Evolutionary conservation across 2,113 vertebrate species (phyloP).

Genomic region (Crotophaga sulcirostris): DNA sequence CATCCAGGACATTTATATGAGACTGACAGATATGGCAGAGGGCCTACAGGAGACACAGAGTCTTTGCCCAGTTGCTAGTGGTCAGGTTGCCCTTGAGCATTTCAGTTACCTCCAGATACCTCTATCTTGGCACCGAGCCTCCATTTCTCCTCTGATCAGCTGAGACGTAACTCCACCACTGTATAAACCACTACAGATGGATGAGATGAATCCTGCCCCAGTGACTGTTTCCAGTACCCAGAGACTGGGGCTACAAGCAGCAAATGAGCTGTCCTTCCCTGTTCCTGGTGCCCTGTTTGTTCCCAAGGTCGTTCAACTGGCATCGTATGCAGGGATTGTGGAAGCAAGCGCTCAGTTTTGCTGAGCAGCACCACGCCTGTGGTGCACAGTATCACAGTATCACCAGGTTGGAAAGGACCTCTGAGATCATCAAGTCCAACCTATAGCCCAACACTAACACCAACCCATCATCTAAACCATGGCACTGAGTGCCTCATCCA

Average conservation of each 20-base stretch:
- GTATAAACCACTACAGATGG: background rate
- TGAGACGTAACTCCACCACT: background rate
- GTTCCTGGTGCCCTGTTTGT: background rate
- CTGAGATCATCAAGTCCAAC: too few relatives aligned
- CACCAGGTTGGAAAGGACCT: too few relatives aligned
- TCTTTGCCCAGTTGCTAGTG: background rate
- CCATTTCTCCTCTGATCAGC: background rate
- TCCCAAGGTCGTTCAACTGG: background rate
- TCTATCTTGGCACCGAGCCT: background rate
- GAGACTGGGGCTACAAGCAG: background rate
- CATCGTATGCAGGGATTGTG: rapidly evolving
- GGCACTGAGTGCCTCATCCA: too few relatives aligned
- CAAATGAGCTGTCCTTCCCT: background rate
- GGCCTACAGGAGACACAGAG: background rate
- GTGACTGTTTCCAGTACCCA: background rate
- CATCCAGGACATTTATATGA: background rate
- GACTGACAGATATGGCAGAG: background rate
- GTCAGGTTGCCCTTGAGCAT: background rate
- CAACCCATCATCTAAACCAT: too few relatives aligned
- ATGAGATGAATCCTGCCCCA: background rate
- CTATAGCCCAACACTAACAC: too few relatives aligned
- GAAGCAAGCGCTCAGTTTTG: background rate
- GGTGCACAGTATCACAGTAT: too few relatives aligned
- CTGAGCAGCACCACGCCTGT: background rate
- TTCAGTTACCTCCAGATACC: background rate